These are phyloP conservation scores for Phortica variegata DNA, from an alignment of 1,140 invertebrate genomes.

Conservation along the genomic window DNA sequence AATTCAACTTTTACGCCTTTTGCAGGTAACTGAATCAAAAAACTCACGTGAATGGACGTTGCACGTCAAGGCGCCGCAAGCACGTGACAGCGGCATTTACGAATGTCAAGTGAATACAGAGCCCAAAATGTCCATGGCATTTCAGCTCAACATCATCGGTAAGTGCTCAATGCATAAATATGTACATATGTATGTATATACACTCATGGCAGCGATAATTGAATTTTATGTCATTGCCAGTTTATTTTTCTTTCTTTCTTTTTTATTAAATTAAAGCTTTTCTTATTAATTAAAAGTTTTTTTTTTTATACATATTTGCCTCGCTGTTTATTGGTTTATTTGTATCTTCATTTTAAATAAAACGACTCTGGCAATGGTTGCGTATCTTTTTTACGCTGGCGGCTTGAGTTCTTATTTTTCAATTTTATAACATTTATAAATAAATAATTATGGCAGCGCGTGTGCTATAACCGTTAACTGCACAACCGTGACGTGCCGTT, in stretches of 20 bases:
- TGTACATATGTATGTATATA: not conserved
- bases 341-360: no score
- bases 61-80: conserved; percentile 85
- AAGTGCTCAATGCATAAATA: conserved; percentile 58
- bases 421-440: no score
- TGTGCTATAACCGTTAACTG: no score
- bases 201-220: not conserved
- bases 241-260: conserved; percentile 11
- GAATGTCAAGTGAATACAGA: conserved; percentile 93
- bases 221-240: conserved; percentile 8
- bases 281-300: no score
- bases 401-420: no score
- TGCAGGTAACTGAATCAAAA: conserved; percentile 78
- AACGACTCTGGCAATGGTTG: no score
- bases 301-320: no score
- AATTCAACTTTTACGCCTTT: conserved; percentile 2
- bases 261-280: no score
- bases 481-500: no score
- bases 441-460: no score
- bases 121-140: conserved; percentile 87
- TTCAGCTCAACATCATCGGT: conserved; percentile 84
- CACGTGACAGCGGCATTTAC: conserved; percentile 79
- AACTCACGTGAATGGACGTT: conserved; percentile 91
- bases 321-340: no score
- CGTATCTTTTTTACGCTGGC: no score